Percentiles rank a stretch among this genome's conserved stretches.
Evolutionary conservation across 2,113 vertebrate genomes (phyloP).

Genomic region (Xiphias gladius): DNA sequence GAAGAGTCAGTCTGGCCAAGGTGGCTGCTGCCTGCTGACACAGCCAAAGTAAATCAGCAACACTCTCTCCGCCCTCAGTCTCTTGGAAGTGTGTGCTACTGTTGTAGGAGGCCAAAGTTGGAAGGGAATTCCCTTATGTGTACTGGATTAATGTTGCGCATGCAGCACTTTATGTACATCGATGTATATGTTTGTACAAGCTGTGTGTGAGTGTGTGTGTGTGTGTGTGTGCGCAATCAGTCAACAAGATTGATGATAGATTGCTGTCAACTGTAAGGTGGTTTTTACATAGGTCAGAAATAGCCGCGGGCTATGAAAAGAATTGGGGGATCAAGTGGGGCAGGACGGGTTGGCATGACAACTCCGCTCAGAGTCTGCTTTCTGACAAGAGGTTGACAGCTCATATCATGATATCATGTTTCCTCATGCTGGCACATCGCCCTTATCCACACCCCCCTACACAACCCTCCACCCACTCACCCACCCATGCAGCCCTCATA

Average conservation of each 20-base stretch:
- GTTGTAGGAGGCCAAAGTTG: conserved; percentile 45
- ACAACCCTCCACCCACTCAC: conserved; percentile 14
- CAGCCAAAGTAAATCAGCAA: conserved; percentile 75
- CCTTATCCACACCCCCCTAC: conserved; percentile 18
- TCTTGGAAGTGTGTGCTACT: conserved; percentile 62
- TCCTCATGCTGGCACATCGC: conserved; percentile 66
- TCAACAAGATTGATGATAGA: conserved; percentile 52
- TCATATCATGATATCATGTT: conserved; percentile 64
- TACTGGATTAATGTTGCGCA: conserved; percentile 6
- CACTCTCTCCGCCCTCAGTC: conserved; percentile 48
- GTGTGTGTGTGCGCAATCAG: conserved; percentile 18
- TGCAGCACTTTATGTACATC: conserved; percentile 9
- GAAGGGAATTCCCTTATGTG: conserved; percentile 60
- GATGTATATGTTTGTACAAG: conserved; percentile 18
- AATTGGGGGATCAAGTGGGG: conserved; percentile 53
- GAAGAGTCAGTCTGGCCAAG: conserved; percentile 56
- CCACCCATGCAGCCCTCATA: conserved; percentile 34
- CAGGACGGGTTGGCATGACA: conserved; percentile 39
- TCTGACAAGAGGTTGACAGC: conserved; percentile 62
- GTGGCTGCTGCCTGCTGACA: conserved; percentile 56
- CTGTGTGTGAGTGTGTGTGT: conserved; percentile 18
- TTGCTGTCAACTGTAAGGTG: conserved; percentile 58
- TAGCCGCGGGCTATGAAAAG: conserved; percentile 59
- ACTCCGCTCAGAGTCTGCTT: conserved; percentile 29
- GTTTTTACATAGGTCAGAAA: conserved; percentile 64